Base-by-base conservation (phyloP, 2,888 invertebrate genomes). In the Calliopum simillimum region DNA sequence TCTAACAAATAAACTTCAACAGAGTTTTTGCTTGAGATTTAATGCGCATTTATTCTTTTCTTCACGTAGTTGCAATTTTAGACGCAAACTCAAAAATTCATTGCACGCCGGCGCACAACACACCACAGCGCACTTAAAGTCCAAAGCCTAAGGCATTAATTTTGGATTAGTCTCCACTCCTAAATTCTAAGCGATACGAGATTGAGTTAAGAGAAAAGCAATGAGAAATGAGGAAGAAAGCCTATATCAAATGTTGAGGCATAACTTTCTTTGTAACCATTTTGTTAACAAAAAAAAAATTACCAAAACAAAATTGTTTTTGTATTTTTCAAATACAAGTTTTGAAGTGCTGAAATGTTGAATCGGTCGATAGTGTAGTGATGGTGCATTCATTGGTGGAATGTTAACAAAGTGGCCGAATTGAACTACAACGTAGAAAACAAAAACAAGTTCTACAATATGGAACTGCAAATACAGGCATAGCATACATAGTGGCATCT, bases 201-300 rank as follows among this genome's bases (percentile, higher is more conserved):
- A 12, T n/a, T 5, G 14, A 14, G 56, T 23, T 16, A 58, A 58
- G 43, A 21, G 25, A 56, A 8, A 21, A n/a, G 25, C 1, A 56
- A 13, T 8, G 56, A n/a, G 44, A 61, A 61, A 46, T 44, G 53
- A 53, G 44, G 44, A 59, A 41, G 13, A 14, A 59, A 59, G 14
- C 49, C 13, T 13, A 53, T n/a, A 23, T 55, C 43, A 61, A 62
- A 63, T 14, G 49, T 25, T n/a, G 12, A 55, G 33, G 44, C 43
- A 43, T 43, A 43, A 59, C 64, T 63, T 69, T 69, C 63, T 63
- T 47, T 41, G 59, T 67, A 67, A 67, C 67, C 47, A 67, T 66
- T 64, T 64, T 47, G 46, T 47, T 25, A n/a, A 19, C n/a, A 23
- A 69, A 51, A 69, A 25, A 62, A 33, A 49, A 12, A 68, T 16